Base-by-base conservation (phyloP, 2,113 vertebrate genomes). In the Vidua macroura region DNA sequence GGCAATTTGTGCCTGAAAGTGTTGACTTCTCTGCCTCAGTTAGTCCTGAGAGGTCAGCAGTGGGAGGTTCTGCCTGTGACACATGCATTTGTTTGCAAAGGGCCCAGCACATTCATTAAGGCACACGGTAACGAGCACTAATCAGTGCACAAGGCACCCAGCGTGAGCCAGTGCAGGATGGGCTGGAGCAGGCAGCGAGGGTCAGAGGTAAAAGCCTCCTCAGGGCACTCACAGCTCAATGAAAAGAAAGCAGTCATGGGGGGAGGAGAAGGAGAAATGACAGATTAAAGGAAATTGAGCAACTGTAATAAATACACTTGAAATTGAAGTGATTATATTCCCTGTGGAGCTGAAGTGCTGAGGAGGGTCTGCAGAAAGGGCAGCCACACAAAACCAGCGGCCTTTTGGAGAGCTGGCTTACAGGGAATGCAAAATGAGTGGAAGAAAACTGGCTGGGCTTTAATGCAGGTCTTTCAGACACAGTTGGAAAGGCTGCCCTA, bases 281-380 rank as follows among this genome's bases (percentile, higher is more conserved):
- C 46, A 67, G 90, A 90, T 93, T 86, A 92, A 96, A 95, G 88
- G 79, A 94, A 93, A 95, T 75, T 69, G 93, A 94, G 78, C 72
- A 72, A 87, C 89, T 63, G 58, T 82, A 96, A 95, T 96, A 96
- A 96, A 95, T 89, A 88, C 76, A 88, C 80, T 93, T 91, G 88
- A 95, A 96, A 94, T 9, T 53, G 92, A 92, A 88, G 60, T 95
- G 78, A 86, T 96, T 92, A 14, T 88, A 76, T 90, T 91, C 82
- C 94, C 92, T 13, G 89, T 25, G 31, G 94, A 86, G 92, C 72
- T 95, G 88, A 75, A 96, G 81, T 86, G 86, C 88, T 87, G 86
- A 83, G 80, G 89, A 73, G 69, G 66, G 56, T 59, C 74, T 78
- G 48, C 27, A 33, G 74, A 89, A 70, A 96, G 83, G 76, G 55